A percentile compares a stretch with the other conserved stretches of the same genome.
phyloP scores from a whole-genome alignment of 2,113 vertebrate genomes.

The chimpanzee (Pan troglodytes) region NHGRI_mPanTro3-v2.1_pri NC_072402.2:167438501-167439000 shows the following conservation, averaged over 20 bases:
- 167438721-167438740: not conserved
- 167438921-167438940: not conserved
- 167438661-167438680: not conserved
- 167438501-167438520: fast-evolving
- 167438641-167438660: not conserved
- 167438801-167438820: not conserved
- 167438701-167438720: not conserved
- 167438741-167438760: not conserved
- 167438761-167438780: conserved; percentile 1
- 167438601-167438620: not conserved
- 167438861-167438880: not conserved
- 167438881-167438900: not conserved
- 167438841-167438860: not conserved
- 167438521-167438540: fast-evolving
- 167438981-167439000: fast-evolving
- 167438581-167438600: not conserved
- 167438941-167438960: not conserved
- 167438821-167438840: not conserved
- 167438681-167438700: not conserved
- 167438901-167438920: not conserved
- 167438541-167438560: not conserved
- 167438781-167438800: not conserved
- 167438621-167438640: not conserved
- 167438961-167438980: not conserved
- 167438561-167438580: not conserved